These are phyloP conservation scores for Astreopora myriophthalma DNA, from an alignment of 64 coral and sea anemone species.

Conservation along the genomic window DNA sequence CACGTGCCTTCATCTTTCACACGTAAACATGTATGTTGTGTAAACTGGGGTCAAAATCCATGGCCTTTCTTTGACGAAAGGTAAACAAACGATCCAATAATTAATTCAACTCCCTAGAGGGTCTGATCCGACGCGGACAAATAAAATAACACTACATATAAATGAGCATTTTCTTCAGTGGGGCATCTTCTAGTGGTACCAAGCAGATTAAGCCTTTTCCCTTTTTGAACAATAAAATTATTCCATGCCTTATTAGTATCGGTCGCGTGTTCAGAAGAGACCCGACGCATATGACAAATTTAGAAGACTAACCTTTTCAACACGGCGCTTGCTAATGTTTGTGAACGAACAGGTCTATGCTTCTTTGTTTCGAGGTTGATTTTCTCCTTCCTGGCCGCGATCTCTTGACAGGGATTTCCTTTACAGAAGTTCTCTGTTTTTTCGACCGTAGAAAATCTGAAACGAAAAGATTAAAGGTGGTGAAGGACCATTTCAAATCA, in stretches of 20 bases:
- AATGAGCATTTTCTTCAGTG: too few relatives aligned
- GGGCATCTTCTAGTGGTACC: too few relatives aligned
- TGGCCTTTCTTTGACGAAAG: not conserved
- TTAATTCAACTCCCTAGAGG: not conserved
- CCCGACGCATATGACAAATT: not conserved
- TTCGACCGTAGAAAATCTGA: constrained; percentile 37
- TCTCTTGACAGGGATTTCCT: constrained; percentile 5
- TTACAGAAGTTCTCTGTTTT: constrained; percentile 5
- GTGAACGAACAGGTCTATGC: constrained; percentile 25
- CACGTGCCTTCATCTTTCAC: too few relatives aligned
- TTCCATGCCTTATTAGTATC: not conserved
- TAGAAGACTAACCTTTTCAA: not conserved
- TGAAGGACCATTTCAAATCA: not conserved
- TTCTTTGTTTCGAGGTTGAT: constrained; percentile 28
- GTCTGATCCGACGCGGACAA: not conserved
- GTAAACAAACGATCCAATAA: not conserved
- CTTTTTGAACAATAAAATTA: not conserved
- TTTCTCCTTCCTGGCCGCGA: not conserved
- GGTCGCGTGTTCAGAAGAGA: not conserved
- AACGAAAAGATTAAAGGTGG: not conserved
- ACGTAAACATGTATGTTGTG: not conserved
- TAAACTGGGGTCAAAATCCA: not conserved
- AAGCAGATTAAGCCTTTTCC: too few relatives aligned
- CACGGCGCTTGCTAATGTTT: not conserved
- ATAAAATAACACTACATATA: too few relatives aligned